These are phyloP conservation scores for Synaphobranchus kaupii DNA, from an alignment of 2,797 vertebrate genomes.

Conservation along the genomic window DNA sequence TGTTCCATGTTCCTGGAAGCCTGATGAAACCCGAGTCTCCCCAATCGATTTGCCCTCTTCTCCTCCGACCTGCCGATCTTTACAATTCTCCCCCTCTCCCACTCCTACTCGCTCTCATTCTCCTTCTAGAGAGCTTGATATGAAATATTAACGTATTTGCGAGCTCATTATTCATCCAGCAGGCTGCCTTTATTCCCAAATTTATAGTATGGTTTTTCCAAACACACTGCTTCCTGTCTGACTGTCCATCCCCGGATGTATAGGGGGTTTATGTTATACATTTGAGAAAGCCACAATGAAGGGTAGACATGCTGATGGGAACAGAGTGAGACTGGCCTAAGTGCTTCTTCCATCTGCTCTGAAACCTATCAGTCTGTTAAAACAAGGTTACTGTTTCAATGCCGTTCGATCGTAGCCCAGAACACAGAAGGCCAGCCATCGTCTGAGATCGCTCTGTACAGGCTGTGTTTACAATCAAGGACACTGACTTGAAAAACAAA, in stretches of 20 bases:
- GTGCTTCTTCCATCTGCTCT: neutral
- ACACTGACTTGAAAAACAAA: neutral
- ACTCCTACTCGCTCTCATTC: slow-evolving; percentile 15
- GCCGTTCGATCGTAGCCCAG: neutral
- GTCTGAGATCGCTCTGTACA: too few species aligned
- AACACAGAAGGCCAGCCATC: neutral
- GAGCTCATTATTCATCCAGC: slow-evolving; percentile 11
- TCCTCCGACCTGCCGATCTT: neutral
- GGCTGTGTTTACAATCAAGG: neutral
- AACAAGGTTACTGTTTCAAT: neutral
- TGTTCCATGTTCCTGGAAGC: slow-evolving; percentile 58
- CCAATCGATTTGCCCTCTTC: slow-evolving; percentile 49
- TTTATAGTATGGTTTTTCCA: neutral
- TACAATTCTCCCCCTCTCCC: slow-evolving; percentile 20
- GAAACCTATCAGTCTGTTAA: neutral
- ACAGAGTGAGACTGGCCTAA: neutral
- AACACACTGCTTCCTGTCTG: neutral
- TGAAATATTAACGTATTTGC: slow-evolving; percentile 25
- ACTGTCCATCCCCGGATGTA: neutral
- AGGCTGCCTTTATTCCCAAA: neutral
- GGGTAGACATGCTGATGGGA: neutral
- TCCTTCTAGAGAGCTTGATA: neutral
- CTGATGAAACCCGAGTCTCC: slow-evolving; percentile 57
- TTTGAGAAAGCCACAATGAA: neutral
- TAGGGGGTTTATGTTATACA: neutral